Percentiles rank a stretch among this genome's conserved stretches.
These are phyloP conservation scores for Cynodonichthys magdalenae DNA, from an alignment of 2,797 vertebrate genomes.

Conservation along the genomic window DNA sequence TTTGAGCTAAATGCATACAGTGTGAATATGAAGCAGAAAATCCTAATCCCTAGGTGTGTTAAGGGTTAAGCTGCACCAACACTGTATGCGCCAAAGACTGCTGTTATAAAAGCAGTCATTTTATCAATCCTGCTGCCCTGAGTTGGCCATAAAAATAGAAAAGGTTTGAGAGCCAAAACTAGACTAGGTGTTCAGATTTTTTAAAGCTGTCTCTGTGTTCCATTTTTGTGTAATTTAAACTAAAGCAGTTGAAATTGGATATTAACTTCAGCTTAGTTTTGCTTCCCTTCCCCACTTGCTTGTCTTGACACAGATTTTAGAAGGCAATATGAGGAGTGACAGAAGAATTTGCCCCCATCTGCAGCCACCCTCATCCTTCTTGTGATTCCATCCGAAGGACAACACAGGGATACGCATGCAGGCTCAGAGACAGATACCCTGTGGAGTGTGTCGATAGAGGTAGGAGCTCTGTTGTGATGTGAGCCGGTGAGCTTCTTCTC, in stretches of 20 bases:
- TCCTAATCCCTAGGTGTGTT: no score
- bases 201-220: constrained; percentile 11
- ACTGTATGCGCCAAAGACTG: no score
- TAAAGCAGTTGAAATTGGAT: constrained; percentile 37
- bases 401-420: constrained; percentile 61
- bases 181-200: constrained; percentile 37
- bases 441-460: constrained; percentile 67
- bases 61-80: no score
- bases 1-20: no score
- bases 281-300: constrained; percentile 23
- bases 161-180: constrained; percentile 6
- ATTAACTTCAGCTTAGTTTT: constrained; percentile 8
- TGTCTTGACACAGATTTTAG: constrained; percentile 40
- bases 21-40: no score
- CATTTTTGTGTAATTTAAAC: constrained; percentile 40
- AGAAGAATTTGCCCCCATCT: constrained; percentile 77
- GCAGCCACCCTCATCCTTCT: constrained; percentile 69
- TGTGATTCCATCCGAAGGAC: constrained; percentile 61
- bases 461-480: constrained; percentile 58
- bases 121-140: no score
- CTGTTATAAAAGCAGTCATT: no score
- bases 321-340: constrained; percentile 24
- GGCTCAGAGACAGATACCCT: constrained; percentile 66
- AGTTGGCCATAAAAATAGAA: no score
- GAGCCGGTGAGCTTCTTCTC: constrained; percentile 32